Conservation (phyloP, 2,888 invertebrate genomes). For the Sabatieria punctata region DNA sequence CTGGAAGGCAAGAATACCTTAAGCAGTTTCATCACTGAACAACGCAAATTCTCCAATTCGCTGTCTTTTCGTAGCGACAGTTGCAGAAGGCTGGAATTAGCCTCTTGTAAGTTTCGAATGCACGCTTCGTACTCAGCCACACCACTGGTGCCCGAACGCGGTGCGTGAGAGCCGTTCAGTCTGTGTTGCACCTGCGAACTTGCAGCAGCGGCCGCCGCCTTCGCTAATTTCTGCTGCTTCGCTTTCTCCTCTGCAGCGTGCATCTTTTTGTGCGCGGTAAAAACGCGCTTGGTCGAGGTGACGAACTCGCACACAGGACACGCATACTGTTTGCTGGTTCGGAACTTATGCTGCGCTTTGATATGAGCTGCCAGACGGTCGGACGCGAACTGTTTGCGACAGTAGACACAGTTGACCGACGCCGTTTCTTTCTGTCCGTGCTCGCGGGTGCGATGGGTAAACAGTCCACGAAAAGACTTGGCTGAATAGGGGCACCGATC, state of each 20-base stretch:
- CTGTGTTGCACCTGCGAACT: neutral
- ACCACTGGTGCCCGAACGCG: too few relatives aligned
- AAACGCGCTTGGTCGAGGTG: neutral
- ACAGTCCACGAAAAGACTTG: neutral
- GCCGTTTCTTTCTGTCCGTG: neutral
- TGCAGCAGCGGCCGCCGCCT: neutral
- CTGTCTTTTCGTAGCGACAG: neutral
- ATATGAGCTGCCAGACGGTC: constrained; percentile 3
- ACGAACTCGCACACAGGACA: neutral
- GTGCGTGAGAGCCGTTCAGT: neutral
- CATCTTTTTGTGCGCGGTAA: neutral
- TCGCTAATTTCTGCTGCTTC: neutral
- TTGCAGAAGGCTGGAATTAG: neutral
- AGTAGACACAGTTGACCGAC: neutral
- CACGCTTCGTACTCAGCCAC: too few relatives aligned
- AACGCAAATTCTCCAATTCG: neutral
- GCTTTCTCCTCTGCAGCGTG: neutral
- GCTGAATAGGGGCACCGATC: neutral
- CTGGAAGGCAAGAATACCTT: too few relatives aligned
- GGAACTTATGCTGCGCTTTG: neutral
- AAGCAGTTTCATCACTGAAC: too few relatives aligned
- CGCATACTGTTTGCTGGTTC: too few relatives aligned
- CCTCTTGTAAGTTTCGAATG: neutral
- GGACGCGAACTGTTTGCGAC: neutral
- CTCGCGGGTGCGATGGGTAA: neutral